Evolutionary conservation across 2,888 invertebrate genomes (phyloP).

Genomic region (Yponomeuta malinellus): DNA sequence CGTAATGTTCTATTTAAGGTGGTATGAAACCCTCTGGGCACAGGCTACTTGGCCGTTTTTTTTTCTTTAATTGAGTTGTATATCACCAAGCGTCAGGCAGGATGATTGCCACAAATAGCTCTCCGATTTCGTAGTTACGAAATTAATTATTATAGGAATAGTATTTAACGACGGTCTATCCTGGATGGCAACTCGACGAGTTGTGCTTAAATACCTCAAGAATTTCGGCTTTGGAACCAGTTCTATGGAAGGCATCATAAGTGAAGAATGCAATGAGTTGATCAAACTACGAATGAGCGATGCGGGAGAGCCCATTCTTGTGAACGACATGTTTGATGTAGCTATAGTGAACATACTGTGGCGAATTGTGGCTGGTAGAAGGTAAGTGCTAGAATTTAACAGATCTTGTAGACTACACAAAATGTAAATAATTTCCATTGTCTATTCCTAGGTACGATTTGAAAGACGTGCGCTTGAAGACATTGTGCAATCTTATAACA

Average conservation of each 20-base stretch:
- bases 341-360: slow-evolving; percentile 82
- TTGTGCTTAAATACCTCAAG: slow-evolving; percentile 78
- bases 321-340: slow-evolving; percentile 77
- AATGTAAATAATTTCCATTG: background rate
- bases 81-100: no score
- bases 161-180: slow-evolving; percentile 81
- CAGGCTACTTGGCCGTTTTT: no score
- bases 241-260: slow-evolving; percentile 77
- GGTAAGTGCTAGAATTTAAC: slow-evolving; percentile 38
- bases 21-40: no score
- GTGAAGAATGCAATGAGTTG: slow-evolving; percentile 76
- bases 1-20: no score
- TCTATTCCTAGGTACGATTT: slow-evolving; percentile 69
- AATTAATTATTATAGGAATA: slow-evolving; percentile 62
- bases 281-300: slow-evolving; percentile 58
- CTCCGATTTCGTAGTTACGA: no score
- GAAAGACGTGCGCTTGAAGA: slow-evolving; percentile 70
- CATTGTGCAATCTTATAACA: slow-evolving; percentile 75
- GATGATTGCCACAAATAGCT: no score
- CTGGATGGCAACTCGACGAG: slow-evolving; percentile 79
- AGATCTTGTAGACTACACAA: background rate
- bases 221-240: slow-evolving; percentile 79
- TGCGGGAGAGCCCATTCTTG: slow-evolving; percentile 52
- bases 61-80: no score
- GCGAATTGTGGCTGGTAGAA: slow-evolving; percentile 81